Percentiles rank a stretch among this genome's conserved stretches.
phyloP scores from a whole-genome alignment of 1,140 invertebrate species.

The Cotesia vestalis region DNA sequence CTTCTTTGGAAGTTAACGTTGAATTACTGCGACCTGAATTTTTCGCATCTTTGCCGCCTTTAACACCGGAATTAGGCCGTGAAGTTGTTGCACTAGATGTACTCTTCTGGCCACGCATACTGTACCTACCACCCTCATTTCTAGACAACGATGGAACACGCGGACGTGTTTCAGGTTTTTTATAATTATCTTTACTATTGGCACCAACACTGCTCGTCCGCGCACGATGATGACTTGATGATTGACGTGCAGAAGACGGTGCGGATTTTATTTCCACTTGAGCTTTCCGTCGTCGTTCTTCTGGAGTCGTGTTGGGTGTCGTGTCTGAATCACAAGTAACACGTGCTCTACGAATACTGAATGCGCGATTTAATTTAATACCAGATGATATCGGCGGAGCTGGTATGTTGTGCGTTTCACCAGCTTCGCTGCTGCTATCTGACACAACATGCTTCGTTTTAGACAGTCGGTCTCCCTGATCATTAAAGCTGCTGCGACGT shows the following conservation, averaged over 20 bases:
- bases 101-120: conserved; percentile 67
- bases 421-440: conserved; percentile 53
- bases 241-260: conserved; percentile 42
- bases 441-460: conserved; percentile 40
- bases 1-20: conserved; percentile 74
- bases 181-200: conserved; percentile 45
- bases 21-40: conserved; percentile 69
- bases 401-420: conserved; percentile 44
- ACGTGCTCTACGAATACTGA: conserved; percentile 54
- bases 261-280: conserved; percentile 49
- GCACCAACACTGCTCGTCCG: conserved; percentile 43
- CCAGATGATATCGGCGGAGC: conserved; percentile 47
- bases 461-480: conserved; percentile 42
- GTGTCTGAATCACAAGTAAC: conserved; percentile 54
- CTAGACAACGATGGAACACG: conserved; percentile 64
- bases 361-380: conserved; percentile 53
- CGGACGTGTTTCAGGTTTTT: conserved; percentile 52
- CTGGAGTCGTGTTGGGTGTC: conserved; percentile 53
- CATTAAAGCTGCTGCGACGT: conserved; percentile 52
- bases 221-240: conserved; percentile 48
- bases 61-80: conserved; percentile 45
- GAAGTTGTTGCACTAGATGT: conserved; percentile 27
- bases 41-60: conserved; percentile 47
- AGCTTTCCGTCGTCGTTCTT: conserved; percentile 49
- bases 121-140: conserved; percentile 74